These are phyloP conservation scores for Atrichornis clamosus DNA, from an alignment of 2,113 vertebrate species.

Conservation along the genomic window DNA sequence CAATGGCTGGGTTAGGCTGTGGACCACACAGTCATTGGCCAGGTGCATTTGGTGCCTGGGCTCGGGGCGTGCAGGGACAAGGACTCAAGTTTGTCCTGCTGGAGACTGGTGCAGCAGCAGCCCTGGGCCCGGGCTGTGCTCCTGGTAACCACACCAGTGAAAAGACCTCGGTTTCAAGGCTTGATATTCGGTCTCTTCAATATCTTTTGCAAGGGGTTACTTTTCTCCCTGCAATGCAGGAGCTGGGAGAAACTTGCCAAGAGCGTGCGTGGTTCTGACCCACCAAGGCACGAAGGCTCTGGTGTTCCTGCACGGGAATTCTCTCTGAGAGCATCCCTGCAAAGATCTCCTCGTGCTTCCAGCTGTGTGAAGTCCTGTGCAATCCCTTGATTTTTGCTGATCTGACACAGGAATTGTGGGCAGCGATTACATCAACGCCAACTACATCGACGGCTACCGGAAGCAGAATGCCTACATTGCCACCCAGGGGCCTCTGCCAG, in stretches of 20 bases:
- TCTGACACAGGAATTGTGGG: conserved; percentile 85
- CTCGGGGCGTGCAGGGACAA: not conserved
- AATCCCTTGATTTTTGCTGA: not conserved
- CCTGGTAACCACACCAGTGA: not conserved
- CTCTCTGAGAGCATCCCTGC: not conserved
- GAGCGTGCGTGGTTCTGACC: not conserved
- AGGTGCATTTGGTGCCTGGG: not conserved
- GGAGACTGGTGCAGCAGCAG: not conserved
- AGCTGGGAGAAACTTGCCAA: not conserved
- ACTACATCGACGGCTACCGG: conserved; percentile 97
- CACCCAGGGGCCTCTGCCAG: conserved; percentile 92
- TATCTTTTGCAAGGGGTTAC: not conserved
- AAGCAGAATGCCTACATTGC: conserved; percentile 98
- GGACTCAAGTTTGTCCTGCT: not conserved
- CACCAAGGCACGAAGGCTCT: not conserved
- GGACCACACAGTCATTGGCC: not conserved
- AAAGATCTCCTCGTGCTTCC: not conserved
- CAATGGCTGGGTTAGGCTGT: rapidly evolving
- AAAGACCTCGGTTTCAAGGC: not conserved
- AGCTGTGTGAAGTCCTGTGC: not conserved
- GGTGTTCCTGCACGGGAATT: not conserved
- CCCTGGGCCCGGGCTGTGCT: not conserved
- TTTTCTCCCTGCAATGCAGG: not conserved
- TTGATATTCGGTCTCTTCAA: rapidly evolving
- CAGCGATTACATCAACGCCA: conserved; percentile 96